Conservation (phyloP, 2,888 invertebrate genomes). For the Luperina testacea region DNA sequence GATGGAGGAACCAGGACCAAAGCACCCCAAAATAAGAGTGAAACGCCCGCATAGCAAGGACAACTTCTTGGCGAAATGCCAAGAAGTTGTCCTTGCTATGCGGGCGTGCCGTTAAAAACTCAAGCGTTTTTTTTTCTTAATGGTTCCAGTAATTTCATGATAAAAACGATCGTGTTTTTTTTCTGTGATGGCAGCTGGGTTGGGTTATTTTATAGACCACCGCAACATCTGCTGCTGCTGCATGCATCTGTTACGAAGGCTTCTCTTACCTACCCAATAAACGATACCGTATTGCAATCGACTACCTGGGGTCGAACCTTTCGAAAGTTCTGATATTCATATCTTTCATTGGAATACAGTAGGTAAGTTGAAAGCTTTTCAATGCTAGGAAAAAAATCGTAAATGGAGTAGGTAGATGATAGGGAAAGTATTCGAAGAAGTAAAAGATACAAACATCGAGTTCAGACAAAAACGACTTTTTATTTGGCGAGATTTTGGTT, state of each 20-base stretch:
- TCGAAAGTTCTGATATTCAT: background rate
- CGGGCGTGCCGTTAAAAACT: background rate
- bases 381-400: background rate
- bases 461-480: slow-evolving; percentile 25
- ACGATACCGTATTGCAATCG: background rate
- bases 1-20: no score
- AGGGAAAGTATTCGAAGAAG: background rate
- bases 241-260: slow-evolving; percentile 7
- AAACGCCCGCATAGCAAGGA: no score
- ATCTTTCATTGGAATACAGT: background rate
- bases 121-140: no score
- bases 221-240: no score
- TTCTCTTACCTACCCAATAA: background rate
- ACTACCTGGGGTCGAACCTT: background rate
- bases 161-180: background rate
- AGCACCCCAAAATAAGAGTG: background rate
- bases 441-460: background rate
- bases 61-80: no score
- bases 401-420: background rate
- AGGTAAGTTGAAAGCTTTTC: background rate
- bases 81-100: background rate
- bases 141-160: no score
- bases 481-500: slow-evolving; percentile 54
- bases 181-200: background rate
- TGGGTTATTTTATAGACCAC: background rate